These are phyloP conservation scores for Pyrocephalus nanus DNA, from an alignment of 2,797 vertebrate species.

Conservation along the genomic window DNA sequence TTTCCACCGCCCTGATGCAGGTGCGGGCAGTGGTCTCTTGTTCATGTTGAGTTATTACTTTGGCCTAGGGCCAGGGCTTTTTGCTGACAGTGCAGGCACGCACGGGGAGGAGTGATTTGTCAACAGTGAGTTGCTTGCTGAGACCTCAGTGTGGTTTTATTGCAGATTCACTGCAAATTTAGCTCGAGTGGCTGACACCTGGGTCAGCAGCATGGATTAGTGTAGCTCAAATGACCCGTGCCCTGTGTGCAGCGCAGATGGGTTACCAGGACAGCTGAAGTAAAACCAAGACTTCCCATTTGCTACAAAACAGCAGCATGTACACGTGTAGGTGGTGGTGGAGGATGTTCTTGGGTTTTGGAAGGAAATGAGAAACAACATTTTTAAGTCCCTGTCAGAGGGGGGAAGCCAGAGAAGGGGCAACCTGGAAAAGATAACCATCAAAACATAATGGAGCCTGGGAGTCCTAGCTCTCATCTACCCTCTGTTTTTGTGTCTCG, in stretches of 20 bases:
- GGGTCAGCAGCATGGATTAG: not conserved
- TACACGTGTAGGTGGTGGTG: not conserved
- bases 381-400: not conserved
- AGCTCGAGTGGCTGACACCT: not conserved
- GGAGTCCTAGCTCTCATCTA: not conserved
- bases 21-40: not conserved
- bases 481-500: not conserved
- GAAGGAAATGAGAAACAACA: not conserved
- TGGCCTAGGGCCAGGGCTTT: conserved; percentile 5
- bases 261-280: not conserved
- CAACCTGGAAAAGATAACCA: conserved; percentile 2
- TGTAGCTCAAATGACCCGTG: not conserved
- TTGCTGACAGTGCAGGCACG: not conserved
- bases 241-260: not conserved
- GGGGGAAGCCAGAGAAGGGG: not conserved
- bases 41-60: not conserved
- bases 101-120: not conserved
- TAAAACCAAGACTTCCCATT: not conserved
- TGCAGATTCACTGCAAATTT: not conserved
- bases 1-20: rapidly evolving
- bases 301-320: rapidly evolving
- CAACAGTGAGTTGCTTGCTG: not conserved
- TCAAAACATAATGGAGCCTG: conserved; percentile 11
- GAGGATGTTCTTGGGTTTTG: not conserved
- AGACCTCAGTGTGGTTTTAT: not conserved